phyloP scores from a whole-genome alignment of 1,140 invertebrate genomes.

The Diplogasteroides magnus region DNA sequence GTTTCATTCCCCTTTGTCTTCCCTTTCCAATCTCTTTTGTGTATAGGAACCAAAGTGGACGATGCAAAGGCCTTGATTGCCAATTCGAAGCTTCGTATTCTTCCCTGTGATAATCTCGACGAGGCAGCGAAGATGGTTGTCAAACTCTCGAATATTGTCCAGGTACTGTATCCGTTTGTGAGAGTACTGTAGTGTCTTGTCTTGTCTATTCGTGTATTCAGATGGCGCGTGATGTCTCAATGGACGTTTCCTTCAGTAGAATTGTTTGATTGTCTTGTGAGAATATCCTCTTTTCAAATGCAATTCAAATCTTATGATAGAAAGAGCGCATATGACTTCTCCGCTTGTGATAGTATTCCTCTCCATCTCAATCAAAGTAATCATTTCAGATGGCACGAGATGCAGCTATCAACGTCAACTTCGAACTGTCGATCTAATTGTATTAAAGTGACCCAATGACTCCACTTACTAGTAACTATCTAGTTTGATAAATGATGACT shows the following conservation, averaged over 20 bases:
- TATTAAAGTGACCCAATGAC: too few species aligned
- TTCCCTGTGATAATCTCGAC: constrained; percentile 48
- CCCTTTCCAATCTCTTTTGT: background rate
- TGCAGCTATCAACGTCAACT: constrained; percentile 88
- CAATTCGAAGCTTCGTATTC: constrained; percentile 40
- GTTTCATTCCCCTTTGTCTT: background rate
- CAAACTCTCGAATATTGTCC: constrained; percentile 76
- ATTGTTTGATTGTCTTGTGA: too few species aligned
- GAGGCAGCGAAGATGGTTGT: constrained; percentile 45
- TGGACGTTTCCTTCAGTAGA: too few species aligned
- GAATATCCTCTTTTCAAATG: too few species aligned
- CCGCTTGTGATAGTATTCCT: too few species aligned
- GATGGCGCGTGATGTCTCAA: too few species aligned
- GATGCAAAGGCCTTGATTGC: constrained; percentile 42
- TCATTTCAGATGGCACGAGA: constrained; percentile 69
- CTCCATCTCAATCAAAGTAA: background rate
- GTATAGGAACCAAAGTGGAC: constrained; percentile 39
- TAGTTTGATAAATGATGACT: too few species aligned
- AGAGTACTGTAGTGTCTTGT: too few species aligned
- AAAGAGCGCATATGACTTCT: too few species aligned
- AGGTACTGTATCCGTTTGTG: constrained; percentile 53
- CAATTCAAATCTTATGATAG: too few species aligned
- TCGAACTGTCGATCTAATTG: constrained; percentile 78
- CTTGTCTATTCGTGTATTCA: too few species aligned
- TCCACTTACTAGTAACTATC: too few species aligned